These are phyloP conservation scores for Aotus griseimembra DNA, from an alignment of 2,797 vertebrate species.

Conservation along the genomic window DNA sequence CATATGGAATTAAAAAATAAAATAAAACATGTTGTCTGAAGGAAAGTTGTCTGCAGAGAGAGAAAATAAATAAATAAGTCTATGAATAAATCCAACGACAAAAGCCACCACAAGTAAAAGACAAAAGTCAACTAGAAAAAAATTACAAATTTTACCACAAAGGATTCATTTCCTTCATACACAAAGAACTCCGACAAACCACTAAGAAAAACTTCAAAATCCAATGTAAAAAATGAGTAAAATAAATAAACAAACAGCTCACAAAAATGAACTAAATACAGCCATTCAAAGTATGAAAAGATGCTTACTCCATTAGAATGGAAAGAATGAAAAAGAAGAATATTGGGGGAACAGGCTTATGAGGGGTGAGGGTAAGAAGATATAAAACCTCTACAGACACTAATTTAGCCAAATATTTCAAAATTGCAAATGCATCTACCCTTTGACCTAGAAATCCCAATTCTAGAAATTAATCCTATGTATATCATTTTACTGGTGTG, in stretches of 20 bases:
- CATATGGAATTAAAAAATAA: not conserved
- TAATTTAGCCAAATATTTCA: slow-evolving; percentile 2
- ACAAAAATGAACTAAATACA: not conserved
- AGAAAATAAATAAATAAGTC: not conserved
- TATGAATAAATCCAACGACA: not conserved
- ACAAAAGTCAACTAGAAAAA: not conserved
- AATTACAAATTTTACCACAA: not conserved
- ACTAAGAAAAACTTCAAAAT: not conserved
- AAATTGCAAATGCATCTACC: not conserved
- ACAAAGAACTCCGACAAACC: not conserved
- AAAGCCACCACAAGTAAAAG: slow-evolving; percentile 4
- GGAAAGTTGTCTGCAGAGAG: not conserved
- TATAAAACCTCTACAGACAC: not conserved
- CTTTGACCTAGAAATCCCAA: not conserved
- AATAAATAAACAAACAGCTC: not conserved
- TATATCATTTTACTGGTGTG: not conserved
- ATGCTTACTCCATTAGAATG: not conserved
- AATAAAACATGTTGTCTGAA: not conserved
- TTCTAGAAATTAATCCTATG: not conserved
- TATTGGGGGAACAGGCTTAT: not conserved
- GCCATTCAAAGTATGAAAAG: not conserved
- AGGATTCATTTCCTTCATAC: not conserved
- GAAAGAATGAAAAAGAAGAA: slow-evolving; percentile 3
- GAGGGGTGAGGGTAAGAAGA: not conserved
- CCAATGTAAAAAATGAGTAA: slow-evolving; percentile 1